These are phyloP conservation scores for Hylaeus anthracinus DNA, from an alignment of 1,140 invertebrate species.

Conservation along the genomic window DNA sequence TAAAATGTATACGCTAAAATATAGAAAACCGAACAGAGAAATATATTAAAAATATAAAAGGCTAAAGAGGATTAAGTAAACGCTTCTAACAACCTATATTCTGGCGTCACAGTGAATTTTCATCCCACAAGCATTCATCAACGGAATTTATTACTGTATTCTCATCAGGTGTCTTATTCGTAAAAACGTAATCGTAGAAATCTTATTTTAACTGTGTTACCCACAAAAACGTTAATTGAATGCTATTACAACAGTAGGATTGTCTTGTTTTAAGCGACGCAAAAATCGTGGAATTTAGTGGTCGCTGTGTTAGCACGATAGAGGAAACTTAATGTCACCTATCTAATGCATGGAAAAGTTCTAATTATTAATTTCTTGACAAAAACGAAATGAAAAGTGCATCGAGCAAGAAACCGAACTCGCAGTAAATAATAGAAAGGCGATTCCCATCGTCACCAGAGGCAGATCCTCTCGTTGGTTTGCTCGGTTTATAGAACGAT, in stretches of 20 bases:
- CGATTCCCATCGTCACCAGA: background rate
- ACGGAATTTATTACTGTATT: too few species aligned
- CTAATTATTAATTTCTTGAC: background rate
- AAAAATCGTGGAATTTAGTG: background rate
- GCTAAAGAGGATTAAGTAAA: too few species aligned
- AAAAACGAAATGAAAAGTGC: background rate
- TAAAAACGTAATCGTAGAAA: background rate
- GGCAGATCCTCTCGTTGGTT: background rate
- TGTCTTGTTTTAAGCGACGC: slow-evolving; percentile 1
- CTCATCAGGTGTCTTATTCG: too few species aligned
- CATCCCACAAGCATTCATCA: too few species aligned
- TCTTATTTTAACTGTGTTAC: background rate
- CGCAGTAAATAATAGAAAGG: background rate
- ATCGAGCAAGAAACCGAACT: background rate
- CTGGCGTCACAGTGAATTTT: too few species aligned
- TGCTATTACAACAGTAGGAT: background rate
- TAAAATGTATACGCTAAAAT: too few species aligned
- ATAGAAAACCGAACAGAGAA: too few species aligned
- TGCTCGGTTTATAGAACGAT: slow-evolving; percentile 5
- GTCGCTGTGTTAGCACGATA: background rate
- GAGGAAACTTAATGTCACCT: background rate
- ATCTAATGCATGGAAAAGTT: background rate
- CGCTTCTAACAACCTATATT: too few species aligned
- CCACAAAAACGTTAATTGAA: background rate
- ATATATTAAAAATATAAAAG: too few species aligned